phyloP scores from a whole-genome alignment of 2,113 vertebrate species.

The Oryzias curvinotus region DNA sequence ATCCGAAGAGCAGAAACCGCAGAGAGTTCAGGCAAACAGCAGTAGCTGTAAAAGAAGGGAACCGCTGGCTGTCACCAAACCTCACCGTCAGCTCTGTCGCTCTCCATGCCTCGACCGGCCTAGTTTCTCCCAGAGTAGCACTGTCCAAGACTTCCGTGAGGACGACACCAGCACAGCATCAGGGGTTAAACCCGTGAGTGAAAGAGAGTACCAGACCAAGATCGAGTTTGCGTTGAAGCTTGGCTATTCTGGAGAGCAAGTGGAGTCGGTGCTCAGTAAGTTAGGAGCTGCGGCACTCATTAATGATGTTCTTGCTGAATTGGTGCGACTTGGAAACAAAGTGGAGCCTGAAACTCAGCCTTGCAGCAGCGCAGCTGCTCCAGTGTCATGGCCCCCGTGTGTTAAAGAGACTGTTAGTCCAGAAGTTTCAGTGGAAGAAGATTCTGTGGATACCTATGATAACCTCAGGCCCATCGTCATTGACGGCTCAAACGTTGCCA shows the following conservation, averaged over 20 bases:
- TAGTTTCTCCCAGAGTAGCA: conserved; percentile 95
- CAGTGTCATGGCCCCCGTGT: conserved; percentile 76
- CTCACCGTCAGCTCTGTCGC: conserved; percentile 93
- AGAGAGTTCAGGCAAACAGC: conserved; percentile 52
- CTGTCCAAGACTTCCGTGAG: conserved; percentile 80
- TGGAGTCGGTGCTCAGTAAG: conserved; percentile 92
- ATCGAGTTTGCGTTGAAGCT: conserved; percentile 98
- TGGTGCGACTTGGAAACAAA: conserved; percentile 95
- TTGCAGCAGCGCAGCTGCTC: conserved; percentile 55
- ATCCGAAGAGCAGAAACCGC: conserved; percentile 78
- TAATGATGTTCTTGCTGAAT: conserved; percentile 93
- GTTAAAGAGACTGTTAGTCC: conserved; percentile 86
- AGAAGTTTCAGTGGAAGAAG: conserved; percentile 91
- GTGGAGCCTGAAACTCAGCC: conserved; percentile 85
- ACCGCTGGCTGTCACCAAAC: conserved; percentile 81
- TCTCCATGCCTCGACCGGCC: conserved; percentile 93
- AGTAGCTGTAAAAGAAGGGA: conserved; percentile 75
- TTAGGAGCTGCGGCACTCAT: conserved; percentile 91
- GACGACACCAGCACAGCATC: conserved; percentile 71
- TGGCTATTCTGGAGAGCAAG: conserved; percentile 93
- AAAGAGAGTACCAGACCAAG: conserved; percentile 92
- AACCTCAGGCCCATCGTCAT: conserved; percentile 95
- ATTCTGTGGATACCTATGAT: conserved; percentile 86
- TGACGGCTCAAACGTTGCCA: conserved; percentile 97
- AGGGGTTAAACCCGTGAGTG: conserved; percentile 64